Evolutionary conservation across 2,113 vertebrate genomes (phyloP), one percentile per base, ranked within the genome.

Genomic region (Thamnaconus septentrionalis): DNA sequence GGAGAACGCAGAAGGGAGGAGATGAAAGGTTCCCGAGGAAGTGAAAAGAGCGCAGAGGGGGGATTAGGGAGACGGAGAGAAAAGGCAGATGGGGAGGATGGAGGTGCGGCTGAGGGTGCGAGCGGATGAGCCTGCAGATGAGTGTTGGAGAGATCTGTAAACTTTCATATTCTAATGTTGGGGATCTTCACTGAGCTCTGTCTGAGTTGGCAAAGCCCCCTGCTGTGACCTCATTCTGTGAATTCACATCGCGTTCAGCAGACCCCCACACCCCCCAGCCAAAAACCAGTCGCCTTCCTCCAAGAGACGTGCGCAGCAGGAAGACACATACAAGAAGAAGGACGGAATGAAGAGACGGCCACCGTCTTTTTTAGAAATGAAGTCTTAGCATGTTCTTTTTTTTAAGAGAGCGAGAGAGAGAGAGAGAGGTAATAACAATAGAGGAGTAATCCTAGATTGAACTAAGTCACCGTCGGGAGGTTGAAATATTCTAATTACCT

Each of bases 161-260:
- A 90, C 84, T 85, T 88, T 86, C 75, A 81, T 85, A 85, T 89
- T 89, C 82, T 76, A 87, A 87, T 81, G 79, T 75, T 57, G 78
- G 76, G 56, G 79, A 67, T 84, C 71, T 64, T 80, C 73, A 67
- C 56, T 5, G 77, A 81, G 63, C 59, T 5, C 66, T 11, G 62
- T 78, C 68, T 75, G 59, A 42, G 73, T 76, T 74, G 72, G 69
- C 60, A 52, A 52, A 63, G 80, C 79, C 58, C 79, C 82, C 86
- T 66, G 84, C 87, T 89, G 90, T 86, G 87, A 85, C 87, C 85
- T 85, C 86, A 80, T 89, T 89, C 79, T 82, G 75, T 65, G 85
- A 79, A 90, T 87, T 71, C 84, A 83, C 82, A 81, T 64, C 71
- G 82, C 79, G 69, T 46, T 69, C 51, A 0, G n/a, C 49, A 51